Evolutionary conservation across 2,113 vertebrate species (phyloP), one percentile per base, ranked within the genome.

Genomic region (Oncorhynchus gorbuscha): DNA sequence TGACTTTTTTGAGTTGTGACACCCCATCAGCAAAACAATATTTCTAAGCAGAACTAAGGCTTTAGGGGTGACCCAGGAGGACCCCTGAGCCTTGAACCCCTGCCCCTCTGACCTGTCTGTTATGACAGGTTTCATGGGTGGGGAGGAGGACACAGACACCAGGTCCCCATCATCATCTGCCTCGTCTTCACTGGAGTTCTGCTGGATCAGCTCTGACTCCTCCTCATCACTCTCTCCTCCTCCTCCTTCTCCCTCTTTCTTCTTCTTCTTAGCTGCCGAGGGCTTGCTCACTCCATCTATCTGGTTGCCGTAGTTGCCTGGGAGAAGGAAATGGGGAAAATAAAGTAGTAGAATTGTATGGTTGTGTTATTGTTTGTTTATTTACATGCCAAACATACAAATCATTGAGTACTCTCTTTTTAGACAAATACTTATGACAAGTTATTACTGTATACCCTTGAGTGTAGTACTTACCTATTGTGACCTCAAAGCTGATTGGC

Each of bases 281-380:
- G 96, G 94, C 73, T 92, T 93, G 5, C 84, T 84, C 18, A 89
- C 81, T 11, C 95, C 95, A 24, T 99, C 98, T 0, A 94, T 83
- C 79, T 99, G 95, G 3, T 97, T 98, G 59, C 98, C 98, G 3
- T 98, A 99, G 90, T 99, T 97, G 82, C 97, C 97, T 99, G 81
- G 18, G 24, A 76, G 66, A 30, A 30, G 18, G n/a, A 55, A 55
- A 55, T 55, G 51, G 14, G 16, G 4, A 18, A 18, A 18, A 14
- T 18, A 18, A 3, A 18, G 16, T 55, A 55, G 16, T 16, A 55
- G 0, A 18, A 55, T 55, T 55, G 0, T 18, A 51, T 51, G 14
- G 49, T 16, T 55, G 49, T 51, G 49, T 16, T 51, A 51, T 51
- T 51, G 16, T 45, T 45, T 55, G 16, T 55, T 4, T 55, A 18